Conservation (phyloP, 2,888 invertebrate species). For the Agapostemon virescens region DNA sequence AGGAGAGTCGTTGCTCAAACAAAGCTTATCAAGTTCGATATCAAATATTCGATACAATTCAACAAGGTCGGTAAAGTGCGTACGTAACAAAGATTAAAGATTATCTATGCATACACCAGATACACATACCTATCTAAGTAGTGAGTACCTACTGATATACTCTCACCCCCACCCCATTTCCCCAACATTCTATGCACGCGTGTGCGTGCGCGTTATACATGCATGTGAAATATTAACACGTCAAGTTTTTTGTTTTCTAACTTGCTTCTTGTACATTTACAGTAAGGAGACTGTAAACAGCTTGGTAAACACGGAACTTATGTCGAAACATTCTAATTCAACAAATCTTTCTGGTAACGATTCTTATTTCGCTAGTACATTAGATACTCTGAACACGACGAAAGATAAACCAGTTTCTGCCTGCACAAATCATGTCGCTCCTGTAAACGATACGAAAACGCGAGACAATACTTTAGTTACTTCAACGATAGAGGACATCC, state of each 20-base stretch:
- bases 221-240: neutral
- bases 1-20: slow-evolving; percentile 89
- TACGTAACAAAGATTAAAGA: neutral
- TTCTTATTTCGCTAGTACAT: slow-evolving; percentile 5
- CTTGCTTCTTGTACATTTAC: neutral
- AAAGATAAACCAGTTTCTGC: slow-evolving; percentile 22
- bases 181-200: no score
- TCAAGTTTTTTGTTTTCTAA: neutral
- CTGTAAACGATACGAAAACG: slow-evolving; percentile 10
- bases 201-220: neutral
- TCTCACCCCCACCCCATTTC: neutral
- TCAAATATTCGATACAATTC: slow-evolving; percentile 76
- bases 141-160: neutral
- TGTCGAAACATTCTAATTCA: slow-evolving; percentile 24
- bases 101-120: neutral
- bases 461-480: neutral
- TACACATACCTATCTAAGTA: neutral
- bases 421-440: slow-evolving; percentile 5
- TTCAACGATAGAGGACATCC: slow-evolving; percentile 27
- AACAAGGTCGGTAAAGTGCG: slow-evolving; percentile 44
- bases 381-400: slow-evolving; percentile 21
- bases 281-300: slow-evolving; percentile 27
- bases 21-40: slow-evolving; percentile 81
- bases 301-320: slow-evolving; percentile 26
- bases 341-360: neutral